Conservation (phyloP, 2,113 vertebrate genomes). For the Notothenia rossii region DNA sequence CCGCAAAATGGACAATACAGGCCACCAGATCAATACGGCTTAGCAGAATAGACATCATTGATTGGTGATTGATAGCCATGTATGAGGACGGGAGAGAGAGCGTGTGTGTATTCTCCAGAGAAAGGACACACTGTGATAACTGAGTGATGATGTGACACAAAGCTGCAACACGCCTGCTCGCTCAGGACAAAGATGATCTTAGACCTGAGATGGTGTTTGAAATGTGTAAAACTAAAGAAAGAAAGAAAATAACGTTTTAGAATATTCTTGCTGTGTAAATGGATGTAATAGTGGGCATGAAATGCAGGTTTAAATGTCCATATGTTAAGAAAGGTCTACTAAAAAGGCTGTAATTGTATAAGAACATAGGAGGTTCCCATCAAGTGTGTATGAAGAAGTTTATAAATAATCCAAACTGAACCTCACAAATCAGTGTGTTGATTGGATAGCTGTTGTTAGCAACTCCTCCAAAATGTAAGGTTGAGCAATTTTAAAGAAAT, state of each 20-base stretch:
- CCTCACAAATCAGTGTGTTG: too few species aligned
- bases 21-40: conserved; percentile 17
- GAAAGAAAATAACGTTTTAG: neutral
- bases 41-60: conserved; percentile 31
- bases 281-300: too few species aligned
- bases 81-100: neutral
- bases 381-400: too few species aligned
- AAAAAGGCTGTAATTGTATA: too few species aligned
- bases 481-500: too few species aligned
- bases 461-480: too few species aligned
- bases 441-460: too few species aligned
- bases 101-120: conserved; percentile 11
- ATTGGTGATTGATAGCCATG: conserved; percentile 37
- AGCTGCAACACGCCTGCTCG: neutral
- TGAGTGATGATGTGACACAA: conserved; percentile 20
- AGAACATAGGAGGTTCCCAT: too few species aligned
- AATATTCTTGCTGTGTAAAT: too few species aligned
- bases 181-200: neutral
- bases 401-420: too few species aligned
- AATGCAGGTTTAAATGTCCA: too few species aligned
- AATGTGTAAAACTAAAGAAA: neutral
- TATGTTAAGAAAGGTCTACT: too few species aligned
- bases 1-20: conserved; percentile 2
- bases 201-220: neutral
- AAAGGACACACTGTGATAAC: neutral